phyloP scores from a whole-genome alignment of 2,113 vertebrate species.

The Antechinus flavipes region DNA sequence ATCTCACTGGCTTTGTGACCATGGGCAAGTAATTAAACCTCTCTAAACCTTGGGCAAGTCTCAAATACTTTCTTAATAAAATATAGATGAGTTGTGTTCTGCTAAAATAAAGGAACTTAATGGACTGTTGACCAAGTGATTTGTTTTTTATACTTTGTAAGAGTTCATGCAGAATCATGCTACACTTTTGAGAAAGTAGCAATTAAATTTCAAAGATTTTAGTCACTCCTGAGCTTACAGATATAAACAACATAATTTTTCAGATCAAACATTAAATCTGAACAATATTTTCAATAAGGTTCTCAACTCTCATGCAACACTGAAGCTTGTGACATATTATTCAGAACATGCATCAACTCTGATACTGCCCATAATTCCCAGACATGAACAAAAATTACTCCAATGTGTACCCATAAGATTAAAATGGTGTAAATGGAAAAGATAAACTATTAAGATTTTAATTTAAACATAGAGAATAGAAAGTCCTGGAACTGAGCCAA shows the following conservation, averaged over 20 bases:
- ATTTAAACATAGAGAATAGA: neutral
- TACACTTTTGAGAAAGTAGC: neutral
- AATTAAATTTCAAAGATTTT: neutral
- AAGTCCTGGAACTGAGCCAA: neutral
- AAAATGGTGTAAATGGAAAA: neutral
- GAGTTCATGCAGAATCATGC: neutral
- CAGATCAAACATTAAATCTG: neutral
- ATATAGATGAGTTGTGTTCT: neutral
- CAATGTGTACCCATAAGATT: neutral
- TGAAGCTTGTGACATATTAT: fast-evolving
- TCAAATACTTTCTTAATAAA: neutral
- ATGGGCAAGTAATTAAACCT: neutral
- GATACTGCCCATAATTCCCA: neutral
- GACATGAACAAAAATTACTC: neutral
- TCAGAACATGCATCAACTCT: neutral
- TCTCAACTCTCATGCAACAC: fast-evolving
- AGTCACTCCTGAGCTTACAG: neutral
- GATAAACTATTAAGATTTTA: neutral
- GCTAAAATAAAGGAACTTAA: neutral
- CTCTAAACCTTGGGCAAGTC: neutral
- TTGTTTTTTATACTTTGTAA: neutral
- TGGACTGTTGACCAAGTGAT: neutral
- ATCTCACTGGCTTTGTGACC: neutral
- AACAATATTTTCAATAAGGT: neutral
- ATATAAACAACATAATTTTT: neutral